Evolutionary conservation across 2,113 vertebrate species (phyloP), one percentile per base, ranked within the genome.

Genomic region (Orycteropus afer): DNA sequence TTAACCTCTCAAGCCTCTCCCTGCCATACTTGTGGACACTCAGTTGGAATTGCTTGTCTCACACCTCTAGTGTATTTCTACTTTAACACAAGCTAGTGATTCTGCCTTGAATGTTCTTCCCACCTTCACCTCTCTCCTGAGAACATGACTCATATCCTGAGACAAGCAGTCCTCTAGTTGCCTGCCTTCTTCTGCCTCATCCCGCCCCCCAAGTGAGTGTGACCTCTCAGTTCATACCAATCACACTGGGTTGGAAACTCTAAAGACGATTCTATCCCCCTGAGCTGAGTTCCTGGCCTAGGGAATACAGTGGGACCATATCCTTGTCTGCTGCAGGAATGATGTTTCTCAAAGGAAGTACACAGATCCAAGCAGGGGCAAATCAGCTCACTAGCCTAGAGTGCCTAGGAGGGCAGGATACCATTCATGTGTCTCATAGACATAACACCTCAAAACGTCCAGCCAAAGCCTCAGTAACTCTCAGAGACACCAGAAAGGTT

Each of bases 81-180:
- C 55, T 22, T 53, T 27, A 32, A 45, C 57, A 74, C 0, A 14
- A 18, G 57, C 57, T 73, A 11, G 53, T 7, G 42, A n/a, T 51
- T 51, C 51, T 63, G 37, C 27, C 42, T 51, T 23, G 1, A 65
- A 2, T 20, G 9, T 27, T 67, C 55, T 92, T 65, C 77, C 32
- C 3, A 27, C 3, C 40, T n/a, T 78, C 63, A 49, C 42, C 37
- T 96, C 49, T 61, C 74, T 51, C n/a, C 78, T 73, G 7, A 2
- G 59, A 88, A 78, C 6, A 32, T 40, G 63, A 76, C 76, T 94
- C 45, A 53, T 2, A 51, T n/a, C 27, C 47, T 57, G 37, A 73
- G 40, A 86, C 10, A 55, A 4, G 59, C n/a, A 22, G 49, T 61
- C 14, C 47, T 40, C 37, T 10, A 47, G 51, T 8, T 0, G 0